Evolutionary conservation across 2,797 vertebrate species (phyloP), one percentile per base, ranked within the genome.

Genomic region (Protosalanx chinensis): DNA sequence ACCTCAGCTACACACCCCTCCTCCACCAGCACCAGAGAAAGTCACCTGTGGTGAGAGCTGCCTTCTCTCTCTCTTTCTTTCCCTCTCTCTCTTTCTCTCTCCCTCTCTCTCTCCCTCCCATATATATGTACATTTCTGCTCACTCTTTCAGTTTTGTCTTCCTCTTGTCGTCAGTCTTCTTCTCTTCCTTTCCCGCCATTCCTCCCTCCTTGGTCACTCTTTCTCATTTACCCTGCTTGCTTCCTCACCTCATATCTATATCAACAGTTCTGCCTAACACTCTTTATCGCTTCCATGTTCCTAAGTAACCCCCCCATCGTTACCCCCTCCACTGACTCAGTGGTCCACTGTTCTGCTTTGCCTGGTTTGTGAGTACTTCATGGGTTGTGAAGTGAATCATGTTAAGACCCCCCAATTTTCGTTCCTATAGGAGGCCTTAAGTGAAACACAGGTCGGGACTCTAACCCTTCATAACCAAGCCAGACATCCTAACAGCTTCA

Each of bases 11-110:
- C 85, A 78, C 18, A 76, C 67, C 0, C 73, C 71, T 29, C 81
- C 82, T 70, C 78, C 7, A 46, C 74, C 65, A 15, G 32, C 61
- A 18, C 81, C 85, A 66, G 89, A 86, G 64, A 95, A 93, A 91
- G 89, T 92, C 70, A 95, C 93, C 33, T 97, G 95, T 73, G 93
- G 96, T 97, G 94, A 92, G 95, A 89, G 30, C 41, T 5, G 13
- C 61, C 18, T 30, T 56, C 66, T 10, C 29, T 0, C 27, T 68
- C 67, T 58, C 57, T 68, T 30, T 49, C 61, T 67, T 23, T 73
- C 29, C 35, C 23, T 53, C 23, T 73, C 29, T 70, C 67, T 76
- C 35, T 33, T 74, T 59, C 58, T 58, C 8, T 30, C 64, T 3
- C 35, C 12, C 37, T 41, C 7, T 41, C 37, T 12, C 37, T 41